phyloP scores from a whole-genome alignment of 2,888 invertebrate genomes.

The Hypercompe scribonia region DNA sequence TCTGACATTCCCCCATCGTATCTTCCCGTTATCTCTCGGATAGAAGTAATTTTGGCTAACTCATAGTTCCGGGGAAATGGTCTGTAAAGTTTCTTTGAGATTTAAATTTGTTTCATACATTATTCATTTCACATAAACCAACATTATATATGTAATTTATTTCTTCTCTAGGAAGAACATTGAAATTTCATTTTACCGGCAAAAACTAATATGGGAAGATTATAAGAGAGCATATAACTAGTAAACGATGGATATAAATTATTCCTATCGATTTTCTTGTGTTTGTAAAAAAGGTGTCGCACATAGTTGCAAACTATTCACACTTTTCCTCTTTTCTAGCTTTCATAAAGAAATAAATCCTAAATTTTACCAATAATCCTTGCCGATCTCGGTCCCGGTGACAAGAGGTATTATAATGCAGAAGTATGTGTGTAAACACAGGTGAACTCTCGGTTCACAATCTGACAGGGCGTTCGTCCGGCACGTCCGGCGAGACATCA shows the following conservation, averaged over 20 bases:
- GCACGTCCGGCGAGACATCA: no score
- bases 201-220: conserved; percentile 11
- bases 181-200: conserved; percentile 18
- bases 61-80: conserved; percentile 83
- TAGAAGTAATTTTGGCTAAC: conserved; percentile 78
- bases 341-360: not conserved
- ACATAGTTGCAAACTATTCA: not conserved
- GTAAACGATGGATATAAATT: conserved; percentile 1
- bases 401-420: no score
- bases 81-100: conserved; percentile 73
- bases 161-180: conserved; percentile 34
- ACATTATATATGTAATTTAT: conserved; percentile 33
- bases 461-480: no score
- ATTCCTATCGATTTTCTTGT: not conserved
- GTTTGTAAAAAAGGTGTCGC: not conserved
- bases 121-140: conserved; percentile 64
- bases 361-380: no score
- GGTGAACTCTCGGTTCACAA: no score
- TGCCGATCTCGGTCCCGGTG: no score
- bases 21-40: conserved; percentile 60
- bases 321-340: not conserved
- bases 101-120: conserved; percentile 73
- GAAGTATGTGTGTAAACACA: no score
- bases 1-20: conserved; percentile 58
- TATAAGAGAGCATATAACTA: not conserved